These are phyloP conservation scores for Boleophthalmus pectinirostris DNA, from an alignment of 2,113 vertebrate genomes.

Conservation along the genomic window DNA sequence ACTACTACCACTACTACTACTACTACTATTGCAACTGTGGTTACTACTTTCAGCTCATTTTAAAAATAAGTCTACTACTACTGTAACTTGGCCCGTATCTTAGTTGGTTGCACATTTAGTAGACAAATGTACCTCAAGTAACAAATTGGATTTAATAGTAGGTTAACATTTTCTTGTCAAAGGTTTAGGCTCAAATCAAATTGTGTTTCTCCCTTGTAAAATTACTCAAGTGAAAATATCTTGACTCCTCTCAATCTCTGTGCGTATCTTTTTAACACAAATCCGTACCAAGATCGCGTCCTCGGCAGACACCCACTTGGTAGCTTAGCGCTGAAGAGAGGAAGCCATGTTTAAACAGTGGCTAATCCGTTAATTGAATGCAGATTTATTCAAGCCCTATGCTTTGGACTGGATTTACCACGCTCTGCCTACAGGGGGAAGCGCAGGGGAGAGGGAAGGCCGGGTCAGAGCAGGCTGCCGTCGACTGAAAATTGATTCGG, in stretches of 20 bases:
- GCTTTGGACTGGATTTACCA: constrained; percentile 75
- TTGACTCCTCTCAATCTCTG: neutral
- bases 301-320: constrained; percentile 70
- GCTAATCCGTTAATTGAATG: constrained; percentile 82
- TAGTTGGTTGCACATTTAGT: neutral
- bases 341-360: constrained; percentile 77
- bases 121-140: too few species aligned
- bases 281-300: constrained; percentile 45
- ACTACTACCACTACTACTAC: neutral
- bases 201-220: neutral
- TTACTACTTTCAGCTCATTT: too few species aligned
- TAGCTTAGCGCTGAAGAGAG: constrained; percentile 69
- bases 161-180: too few species aligned
- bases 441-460: constrained; percentile 24
- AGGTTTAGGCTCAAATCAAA: neutral
- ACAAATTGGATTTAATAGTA: too few species aligned
- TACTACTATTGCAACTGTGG: neutral
- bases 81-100: neutral
- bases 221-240: neutral
- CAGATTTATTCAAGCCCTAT: constrained; percentile 78
- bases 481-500: constrained; percentile 73
- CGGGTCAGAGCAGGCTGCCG: constrained; percentile 58
- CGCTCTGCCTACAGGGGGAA: constrained; percentile 50
- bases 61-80: neutral
- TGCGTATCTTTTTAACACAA: constrained; percentile 31